Conservation (phyloP, 2,888 invertebrate species). For the Drosophila melanosoma region DNA sequence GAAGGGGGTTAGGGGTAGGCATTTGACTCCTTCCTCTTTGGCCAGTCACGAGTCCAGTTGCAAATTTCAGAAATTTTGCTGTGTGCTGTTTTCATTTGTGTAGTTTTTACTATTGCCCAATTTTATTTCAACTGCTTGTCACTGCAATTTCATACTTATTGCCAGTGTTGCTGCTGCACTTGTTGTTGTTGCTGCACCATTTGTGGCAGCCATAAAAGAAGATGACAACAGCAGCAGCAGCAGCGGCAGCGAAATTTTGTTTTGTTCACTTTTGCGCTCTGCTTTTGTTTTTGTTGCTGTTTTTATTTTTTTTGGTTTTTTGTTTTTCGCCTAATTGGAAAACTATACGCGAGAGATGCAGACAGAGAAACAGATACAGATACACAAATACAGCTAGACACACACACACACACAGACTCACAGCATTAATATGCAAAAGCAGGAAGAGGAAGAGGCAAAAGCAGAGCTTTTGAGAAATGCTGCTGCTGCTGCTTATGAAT, state of each 20-base stretch:
- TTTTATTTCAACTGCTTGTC: constrained; percentile 53
- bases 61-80: constrained; percentile 8
- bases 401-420: constrained; percentile 15
- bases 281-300: constrained; percentile 22
- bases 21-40: not conserved
- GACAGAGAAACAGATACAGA: constrained; percentile 9
- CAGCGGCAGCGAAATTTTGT: constrained; percentile 1
- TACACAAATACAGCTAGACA: not conserved
- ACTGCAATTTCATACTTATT: constrained; percentile 62
- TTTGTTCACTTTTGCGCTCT: constrained; percentile 8
- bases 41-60: constrained; percentile 16
- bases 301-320: constrained; percentile 30
- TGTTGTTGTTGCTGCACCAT: constrained; percentile 44
- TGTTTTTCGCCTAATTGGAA: constrained; percentile 66
- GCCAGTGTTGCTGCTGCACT: constrained; percentile 15
- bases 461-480: not conserved
- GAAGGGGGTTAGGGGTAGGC: not conserved
- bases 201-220: constrained; percentile 61
- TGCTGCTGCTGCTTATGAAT: not conserved
- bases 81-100: constrained; percentile 19
- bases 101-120: constrained; percentile 32
- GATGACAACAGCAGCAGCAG: constrained; percentile 46
- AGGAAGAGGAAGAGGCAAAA: not conserved
- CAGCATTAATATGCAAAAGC: constrained; percentile 44
- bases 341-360: constrained; percentile 62